Conservation (phyloP, 1,140 invertebrate genomes). For the Andricus grossulariae region DNA sequence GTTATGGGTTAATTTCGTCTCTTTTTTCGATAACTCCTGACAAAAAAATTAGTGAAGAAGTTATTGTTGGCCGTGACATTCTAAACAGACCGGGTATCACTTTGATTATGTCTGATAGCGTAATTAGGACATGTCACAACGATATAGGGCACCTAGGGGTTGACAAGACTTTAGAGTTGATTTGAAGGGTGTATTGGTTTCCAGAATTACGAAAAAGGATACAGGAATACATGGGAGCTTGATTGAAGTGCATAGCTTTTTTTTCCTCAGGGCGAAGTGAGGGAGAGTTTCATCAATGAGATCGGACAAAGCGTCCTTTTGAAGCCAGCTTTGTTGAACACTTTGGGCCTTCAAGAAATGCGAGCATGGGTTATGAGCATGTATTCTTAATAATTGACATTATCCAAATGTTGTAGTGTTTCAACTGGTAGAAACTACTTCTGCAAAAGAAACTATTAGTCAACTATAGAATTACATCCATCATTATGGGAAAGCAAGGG, state of each 20-base stretch:
- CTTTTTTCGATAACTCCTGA: not conserved
- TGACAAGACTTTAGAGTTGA: too few species aligned
- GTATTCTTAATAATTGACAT: not conserved
- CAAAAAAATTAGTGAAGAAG: not conserved
- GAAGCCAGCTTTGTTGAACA: too few species aligned
- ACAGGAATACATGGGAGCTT: too few species aligned
- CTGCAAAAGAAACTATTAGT: not conserved
- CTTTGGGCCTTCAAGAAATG: not conserved
- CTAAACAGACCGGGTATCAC: not conserved
- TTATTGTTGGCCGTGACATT: not conserved
- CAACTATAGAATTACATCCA: constrained; percentile 6
- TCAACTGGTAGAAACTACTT: not conserved
- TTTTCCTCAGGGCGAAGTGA: constrained; percentile 36
- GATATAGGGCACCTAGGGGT: too few species aligned
- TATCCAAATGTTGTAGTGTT: constrained; percentile 5
- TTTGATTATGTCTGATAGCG: not conserved
- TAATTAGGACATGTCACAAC: constrained; percentile 4
- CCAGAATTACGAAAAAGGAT: too few species aligned
- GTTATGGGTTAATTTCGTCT: too few species aligned
- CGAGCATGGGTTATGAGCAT: constrained; percentile 1
- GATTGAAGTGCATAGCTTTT: constrained; percentile 33
- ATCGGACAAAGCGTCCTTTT: not conserved
- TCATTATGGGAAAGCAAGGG: constrained; percentile 26
- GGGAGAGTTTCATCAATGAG: not conserved
- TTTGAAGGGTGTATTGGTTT: too few species aligned